Evolutionary conservation across 1,140 invertebrate genomes (phyloP).

Genomic region (Mizuhopecten yessoensis): DNA sequence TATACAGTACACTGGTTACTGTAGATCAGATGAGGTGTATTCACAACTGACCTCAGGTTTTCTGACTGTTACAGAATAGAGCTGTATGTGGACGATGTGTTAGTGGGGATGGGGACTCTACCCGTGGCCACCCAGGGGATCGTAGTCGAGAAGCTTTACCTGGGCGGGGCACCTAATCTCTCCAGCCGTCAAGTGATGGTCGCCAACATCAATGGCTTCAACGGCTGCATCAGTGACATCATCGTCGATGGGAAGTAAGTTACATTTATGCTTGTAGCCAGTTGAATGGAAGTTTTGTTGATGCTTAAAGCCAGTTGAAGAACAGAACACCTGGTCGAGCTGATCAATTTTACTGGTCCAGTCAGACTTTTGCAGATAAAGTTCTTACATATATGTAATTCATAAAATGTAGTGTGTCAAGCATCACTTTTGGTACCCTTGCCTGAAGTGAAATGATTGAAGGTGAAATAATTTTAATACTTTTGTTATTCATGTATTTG

Average conservation of each 20-base stretch:
- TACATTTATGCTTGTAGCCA: too few species aligned
- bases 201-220: conserved; percentile 85
- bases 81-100: conserved; percentile 88
- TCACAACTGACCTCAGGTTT: too few species aligned
- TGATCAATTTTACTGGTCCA: too few species aligned
- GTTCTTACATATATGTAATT: too few species aligned
- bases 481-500: background rate
- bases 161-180: conserved; percentile 87
- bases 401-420: too few species aligned
- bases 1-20: too few species aligned
- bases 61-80: conserved; percentile 83
- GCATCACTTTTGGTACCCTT: too few species aligned
- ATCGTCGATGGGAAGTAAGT: conserved; percentile 91
- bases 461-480: too few species aligned
- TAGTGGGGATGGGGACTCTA: conserved; percentile 85
- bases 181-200: conserved; percentile 85
- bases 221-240: conserved; percentile 91
- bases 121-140: conserved; percentile 80
- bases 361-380: too few species aligned
- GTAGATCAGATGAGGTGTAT: too few species aligned
- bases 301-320: background rate
- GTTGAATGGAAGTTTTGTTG: too few species aligned
- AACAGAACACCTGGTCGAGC: background rate
- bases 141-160: conserved; percentile 82
- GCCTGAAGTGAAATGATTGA: too few species aligned